Conservation (phyloP, 2,797 vertebrate species). For the Orestias chungarensis region DNA sequence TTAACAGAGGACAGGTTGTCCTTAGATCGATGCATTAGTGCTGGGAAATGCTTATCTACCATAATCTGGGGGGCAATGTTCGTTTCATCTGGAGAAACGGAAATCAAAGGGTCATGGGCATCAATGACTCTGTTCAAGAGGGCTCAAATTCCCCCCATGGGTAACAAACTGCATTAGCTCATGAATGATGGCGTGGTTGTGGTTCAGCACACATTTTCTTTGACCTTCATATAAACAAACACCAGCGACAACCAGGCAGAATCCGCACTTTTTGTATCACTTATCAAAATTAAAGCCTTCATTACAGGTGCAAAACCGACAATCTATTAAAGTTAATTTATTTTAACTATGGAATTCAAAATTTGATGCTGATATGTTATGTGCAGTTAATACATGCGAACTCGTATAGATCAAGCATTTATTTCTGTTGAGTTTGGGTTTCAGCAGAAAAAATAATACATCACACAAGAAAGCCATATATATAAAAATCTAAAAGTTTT, state of each 20-base stretch:
- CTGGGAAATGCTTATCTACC: slow-evolving; percentile 6
- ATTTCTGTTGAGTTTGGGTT: neutral
- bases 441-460: neutral
- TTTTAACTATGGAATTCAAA: neutral
- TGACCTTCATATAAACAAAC: slow-evolving; percentile 5
- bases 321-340: neutral
- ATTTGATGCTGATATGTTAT: neutral
- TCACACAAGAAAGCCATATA: neutral
- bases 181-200: slow-evolving; percentile 34
- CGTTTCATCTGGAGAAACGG: slow-evolving; percentile 24
- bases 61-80: slow-evolving; percentile 12
- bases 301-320: neutral
- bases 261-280: neutral
- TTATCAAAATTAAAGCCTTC: neutral
- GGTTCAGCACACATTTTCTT: slow-evolving; percentile 5
- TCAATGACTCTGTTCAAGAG: slow-evolving; percentile 41
- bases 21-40: slow-evolving; percentile 25
- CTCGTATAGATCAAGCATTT: neutral
- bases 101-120: slow-evolving; percentile 37
- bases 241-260: slow-evolving; percentile 13
- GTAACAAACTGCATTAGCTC: slow-evolving; percentile 62
- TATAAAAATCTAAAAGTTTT: neutral
- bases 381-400: neutral
- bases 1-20: slow-evolving; percentile 21
- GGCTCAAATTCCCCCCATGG: slow-evolving; percentile 45